Evolutionary conservation across 1,140 invertebrate genomes (phyloP), one percentile per base, ranked within the genome.

Genomic region (Catajapyx aquilonaris): DNA sequence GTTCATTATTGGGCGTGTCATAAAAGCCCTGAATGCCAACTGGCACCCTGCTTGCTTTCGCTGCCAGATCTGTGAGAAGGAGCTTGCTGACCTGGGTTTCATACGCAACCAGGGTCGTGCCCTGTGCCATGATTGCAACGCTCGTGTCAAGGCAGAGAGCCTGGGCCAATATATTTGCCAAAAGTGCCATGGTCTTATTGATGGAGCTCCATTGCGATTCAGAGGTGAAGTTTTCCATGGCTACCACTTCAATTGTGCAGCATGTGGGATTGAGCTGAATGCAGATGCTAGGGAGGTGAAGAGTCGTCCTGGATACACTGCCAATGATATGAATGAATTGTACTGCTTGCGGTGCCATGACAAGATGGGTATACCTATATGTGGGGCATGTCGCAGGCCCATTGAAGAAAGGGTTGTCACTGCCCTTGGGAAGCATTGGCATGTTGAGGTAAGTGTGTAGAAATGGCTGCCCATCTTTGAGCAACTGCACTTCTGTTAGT

Each of bases 1-100:
- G 55, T 95, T 95, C 56, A 85, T 97, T 15, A 88, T 95, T 57
- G 91, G 90, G 0, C 70, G 94, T 39, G 95, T 99, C 1, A 99
- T 99, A 45, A 98, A 98, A 56, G 95, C 95, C 1, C 95, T 99
- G 87, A 94, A 95, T 51, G 74, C 81, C 2, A 95, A 83, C 54
- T 99, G 94, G 94, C 95, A 99, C 62, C 90, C 93, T 1, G 68
- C 76, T 37, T 99, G 95, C 58, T 99, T 99, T 64, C 72, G 80
- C 2, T 99, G 95, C 58, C 81, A 96, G 54, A 66, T 88, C 7
- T 99, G 95, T 53, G 66, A 70, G 40, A 73, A 76, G 41, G 77
- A 88, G 59, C 57, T 99, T 38, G 90, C 94, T 23, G 95, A 99
- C 59, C 72, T 81, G 36, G 95, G 95, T 11, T 99, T 99, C 53